Percentiles rank a stretch among this genome's conserved stretches.
These are phyloP conservation scores for Podotricha telesiphe DNA, from an alignment of 2,888 invertebrate genomes.

Conservation along the genomic window DNA sequence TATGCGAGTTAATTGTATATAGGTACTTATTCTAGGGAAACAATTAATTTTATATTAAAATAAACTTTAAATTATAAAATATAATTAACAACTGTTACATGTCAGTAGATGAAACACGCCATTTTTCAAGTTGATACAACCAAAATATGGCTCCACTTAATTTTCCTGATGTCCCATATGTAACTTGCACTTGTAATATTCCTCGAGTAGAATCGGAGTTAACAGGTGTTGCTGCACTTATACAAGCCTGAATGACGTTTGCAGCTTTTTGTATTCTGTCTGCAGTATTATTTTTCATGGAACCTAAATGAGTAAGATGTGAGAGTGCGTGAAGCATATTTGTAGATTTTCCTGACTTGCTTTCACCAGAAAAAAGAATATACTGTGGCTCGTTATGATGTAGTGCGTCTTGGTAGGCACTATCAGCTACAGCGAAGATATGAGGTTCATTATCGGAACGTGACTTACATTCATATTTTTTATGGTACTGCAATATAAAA, in stretches of 20 bases:
- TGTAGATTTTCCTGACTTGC: conserved; percentile 95
- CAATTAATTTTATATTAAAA: neutral
- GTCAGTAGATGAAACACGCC: conserved; percentile 91
- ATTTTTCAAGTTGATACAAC: conserved; percentile 94
- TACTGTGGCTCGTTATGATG: conserved; percentile 94
- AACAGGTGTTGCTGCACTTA: conserved; percentile 92
- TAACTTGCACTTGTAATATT: conserved; percentile 90
- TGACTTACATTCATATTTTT: conserved; percentile 92
- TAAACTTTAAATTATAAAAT: conserved; percentile 4
- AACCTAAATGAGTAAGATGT: conserved; percentile 92
- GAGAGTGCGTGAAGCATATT: conserved; percentile 90
- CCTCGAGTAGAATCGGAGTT: conserved; percentile 94
- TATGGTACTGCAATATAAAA: conserved; percentile 86
- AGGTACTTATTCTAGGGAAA: neutral
- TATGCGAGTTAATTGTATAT: neutral
- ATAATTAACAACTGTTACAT: conserved; percentile 78
- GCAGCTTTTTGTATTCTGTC: conserved; percentile 87
- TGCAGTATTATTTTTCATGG: conserved; percentile 86
- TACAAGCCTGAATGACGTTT: conserved; percentile 89
- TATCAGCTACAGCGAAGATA: conserved; percentile 94
- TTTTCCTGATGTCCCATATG: conserved; percentile 93
- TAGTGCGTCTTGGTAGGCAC: conserved; percentile 94
- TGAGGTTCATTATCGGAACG: conserved; percentile 95
- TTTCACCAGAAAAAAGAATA: conserved; percentile 94
- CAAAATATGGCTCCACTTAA: conserved; percentile 94